Conservation (phyloP, 2,797 vertebrate species). For the Delichon dasypus region DNA sequence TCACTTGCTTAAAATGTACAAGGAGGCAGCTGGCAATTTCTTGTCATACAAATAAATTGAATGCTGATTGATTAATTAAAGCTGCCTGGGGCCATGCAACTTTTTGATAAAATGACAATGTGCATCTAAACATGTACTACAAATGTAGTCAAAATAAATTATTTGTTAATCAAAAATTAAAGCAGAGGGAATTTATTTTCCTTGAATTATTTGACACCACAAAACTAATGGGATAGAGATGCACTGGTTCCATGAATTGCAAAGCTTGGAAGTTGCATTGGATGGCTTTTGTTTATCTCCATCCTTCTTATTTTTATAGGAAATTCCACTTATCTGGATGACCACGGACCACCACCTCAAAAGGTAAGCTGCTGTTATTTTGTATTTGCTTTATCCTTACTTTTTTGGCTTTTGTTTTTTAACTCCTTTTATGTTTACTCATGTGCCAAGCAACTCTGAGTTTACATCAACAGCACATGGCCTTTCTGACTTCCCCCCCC, state of each 20-base stretch:
- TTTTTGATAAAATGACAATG: neutral
- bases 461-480: neutral
- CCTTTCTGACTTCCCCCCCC: fast-evolving
- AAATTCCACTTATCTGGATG: constrained; percentile 92
- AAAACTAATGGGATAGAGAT: neutral
- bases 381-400: neutral
- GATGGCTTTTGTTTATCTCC: constrained; percentile 5
- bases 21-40: neutral
- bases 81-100: neutral
- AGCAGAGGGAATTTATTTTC: neutral
- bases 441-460: neutral
- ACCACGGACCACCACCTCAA: constrained; percentile 84
- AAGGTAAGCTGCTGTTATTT: constrained; percentile 78
- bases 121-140: neutral
- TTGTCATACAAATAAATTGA: neutral
- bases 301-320: constrained; percentile 77
- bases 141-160: neutral
- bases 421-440: neutral
- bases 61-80: neutral
- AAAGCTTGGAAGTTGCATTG: neutral
- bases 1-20: neutral
- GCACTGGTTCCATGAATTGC: neutral
- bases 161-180: neutral
- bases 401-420: neutral
- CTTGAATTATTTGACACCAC: neutral